Evolutionary conservation across 2,113 vertebrate genomes (phyloP), one percentile per base, ranked within the genome.

Genomic region (Crotalus tigris): DNA sequence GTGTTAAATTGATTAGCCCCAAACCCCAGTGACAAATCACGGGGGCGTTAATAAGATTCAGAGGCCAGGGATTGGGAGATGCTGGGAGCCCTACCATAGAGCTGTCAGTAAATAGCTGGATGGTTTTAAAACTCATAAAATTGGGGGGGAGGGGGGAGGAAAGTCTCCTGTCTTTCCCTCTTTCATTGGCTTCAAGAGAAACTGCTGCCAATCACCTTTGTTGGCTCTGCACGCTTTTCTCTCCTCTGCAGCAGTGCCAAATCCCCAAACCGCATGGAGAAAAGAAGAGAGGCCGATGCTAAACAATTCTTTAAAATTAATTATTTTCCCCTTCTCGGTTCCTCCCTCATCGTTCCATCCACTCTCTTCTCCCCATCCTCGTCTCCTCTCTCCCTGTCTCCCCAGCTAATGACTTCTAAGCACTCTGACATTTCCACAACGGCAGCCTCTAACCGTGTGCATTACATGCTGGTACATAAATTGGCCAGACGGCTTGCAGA

Each of bases 31-130:
- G 1, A 95, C 95, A 96, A 95, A 95, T 94, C 94, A 95, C 94
- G 4, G 54, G 59, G 95, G 95, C 94, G 96, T 96, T 97, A 96
- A 96, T 97, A 96, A 96, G 95, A 97, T 97, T 96, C 96, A 96
- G 94, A 94, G 95, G 95, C 94, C 95, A 95, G 94, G 95, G 96
- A 96, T 96, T 96, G 94, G 97, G 96, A 97, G 96, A 94, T 95
- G 95, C 96, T 96, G 96, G 96, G 96, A 96, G 96, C 95, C 95
- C 96, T 96, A 96, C 95, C 96, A 95, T 95, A 96, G 96, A 97
- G 96, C 96, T 96, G 94, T 96, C 96, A 96, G 96, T 95, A 96
- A 96, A 97, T 96, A 96, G 96, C 96, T 95, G 96, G 96, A 96
- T 97, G 96, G 96, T 96, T 93, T 97, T 95, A 95, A 96, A 96